A percentile compares a stretch with the other conserved stretches of the same genome.
Conservation (phyloP, 1,140 invertebrate genomes). For the Brachionus sp. region DNA sequence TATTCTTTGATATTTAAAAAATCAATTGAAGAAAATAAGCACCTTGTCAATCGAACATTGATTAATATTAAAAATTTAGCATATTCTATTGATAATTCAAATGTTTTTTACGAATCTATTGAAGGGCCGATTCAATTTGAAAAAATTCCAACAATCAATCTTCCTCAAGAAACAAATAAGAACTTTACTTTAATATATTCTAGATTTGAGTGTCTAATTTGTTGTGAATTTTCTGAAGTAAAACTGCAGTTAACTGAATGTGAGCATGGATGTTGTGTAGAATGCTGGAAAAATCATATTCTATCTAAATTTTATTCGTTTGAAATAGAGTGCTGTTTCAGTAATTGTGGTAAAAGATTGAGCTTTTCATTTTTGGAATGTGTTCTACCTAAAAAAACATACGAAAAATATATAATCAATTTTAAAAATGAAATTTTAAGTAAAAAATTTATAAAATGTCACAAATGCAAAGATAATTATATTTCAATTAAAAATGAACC, state of each 20-base stretch:
- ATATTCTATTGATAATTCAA: neutral
- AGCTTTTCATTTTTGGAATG: neutral
- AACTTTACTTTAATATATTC: neutral
- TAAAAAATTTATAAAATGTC: neutral
- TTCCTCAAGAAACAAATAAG: neutral
- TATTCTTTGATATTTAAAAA: neutral
- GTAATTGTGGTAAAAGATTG: neutral
- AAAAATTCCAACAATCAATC: neutral
- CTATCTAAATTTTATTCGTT: too few relatives aligned
- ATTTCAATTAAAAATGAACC: neutral
- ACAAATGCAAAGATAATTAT: neutral
- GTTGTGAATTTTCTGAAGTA: neutral
- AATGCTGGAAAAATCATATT: conserved; percentile 3
- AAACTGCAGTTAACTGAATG: neutral
- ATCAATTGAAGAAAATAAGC: neutral
- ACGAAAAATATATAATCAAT: neutral
- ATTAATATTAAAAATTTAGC: neutral
- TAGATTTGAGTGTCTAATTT: neutral
- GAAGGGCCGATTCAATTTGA: neutral
- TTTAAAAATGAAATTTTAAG: neutral
- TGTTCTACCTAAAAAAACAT: neutral
- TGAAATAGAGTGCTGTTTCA: neutral
- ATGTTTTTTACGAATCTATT: neutral
- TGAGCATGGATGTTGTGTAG: neutral
- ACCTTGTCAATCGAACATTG: neutral